These are phyloP conservation scores for Acromyrmex echinatior DNA, from an alignment of 1,140 invertebrate genomes.

Conservation along the genomic window DNA sequence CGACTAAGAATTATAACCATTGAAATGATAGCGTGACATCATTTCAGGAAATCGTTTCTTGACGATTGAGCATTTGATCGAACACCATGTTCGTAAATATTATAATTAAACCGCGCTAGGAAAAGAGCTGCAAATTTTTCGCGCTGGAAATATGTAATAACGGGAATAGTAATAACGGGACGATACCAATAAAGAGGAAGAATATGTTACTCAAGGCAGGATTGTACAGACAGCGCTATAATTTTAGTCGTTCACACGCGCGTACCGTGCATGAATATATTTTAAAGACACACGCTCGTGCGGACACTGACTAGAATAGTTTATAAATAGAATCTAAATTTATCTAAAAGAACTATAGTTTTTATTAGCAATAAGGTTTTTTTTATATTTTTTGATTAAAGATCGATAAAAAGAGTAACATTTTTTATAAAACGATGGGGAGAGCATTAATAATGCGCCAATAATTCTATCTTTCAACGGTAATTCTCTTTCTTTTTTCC, in stretches of 20 bases:
- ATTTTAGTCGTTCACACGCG: constrained; percentile 25
- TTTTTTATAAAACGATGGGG: not conserved
- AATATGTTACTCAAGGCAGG: not conserved
- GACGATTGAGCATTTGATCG: not conserved
- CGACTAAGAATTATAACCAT: constrained; percentile 58
- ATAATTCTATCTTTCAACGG: not conserved
- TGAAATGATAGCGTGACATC: constrained; percentile 63
- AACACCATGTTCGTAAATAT: not conserved
- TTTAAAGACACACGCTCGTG: constrained; percentile 35
- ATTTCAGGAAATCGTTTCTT: constrained; percentile 53
- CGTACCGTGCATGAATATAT: constrained; percentile 34
- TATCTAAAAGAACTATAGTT: not conserved
- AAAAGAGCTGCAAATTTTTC: not conserved
- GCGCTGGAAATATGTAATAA: not conserved
- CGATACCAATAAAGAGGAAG: not conserved
- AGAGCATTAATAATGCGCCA: not conserved
- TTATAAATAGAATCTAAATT: constrained; percentile 15
- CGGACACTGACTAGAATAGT: constrained; percentile 33
- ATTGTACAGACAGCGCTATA: constrained; percentile 24
- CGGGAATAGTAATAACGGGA: not conserved
- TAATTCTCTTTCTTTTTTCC: not conserved
- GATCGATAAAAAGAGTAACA: not conserved
- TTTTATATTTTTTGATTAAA: constrained; percentile 21
- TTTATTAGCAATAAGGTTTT: not conserved
- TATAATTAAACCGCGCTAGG: too few relatives aligned